Conservation (phyloP, 2,113 vertebrate genomes). For the Spizaetus ornatus region DNA sequence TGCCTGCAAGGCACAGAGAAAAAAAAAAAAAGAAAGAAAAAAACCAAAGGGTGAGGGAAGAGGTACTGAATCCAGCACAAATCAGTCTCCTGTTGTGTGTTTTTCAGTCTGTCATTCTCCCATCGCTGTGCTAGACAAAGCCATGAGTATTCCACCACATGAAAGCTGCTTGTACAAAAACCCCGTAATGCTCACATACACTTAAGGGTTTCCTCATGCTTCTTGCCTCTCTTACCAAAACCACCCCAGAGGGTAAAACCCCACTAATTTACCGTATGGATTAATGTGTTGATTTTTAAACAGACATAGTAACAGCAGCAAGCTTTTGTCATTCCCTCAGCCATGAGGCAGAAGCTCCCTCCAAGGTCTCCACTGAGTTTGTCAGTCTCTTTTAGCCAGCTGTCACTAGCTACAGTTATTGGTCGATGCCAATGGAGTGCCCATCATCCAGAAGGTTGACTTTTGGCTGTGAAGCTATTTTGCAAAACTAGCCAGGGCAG, state of each 20-base stretch:
- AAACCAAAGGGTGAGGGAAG: neutral
- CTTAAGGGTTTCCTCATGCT: neutral
- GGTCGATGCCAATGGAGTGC: neutral
- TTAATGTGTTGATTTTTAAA: accelerated
- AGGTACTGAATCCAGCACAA: neutral
- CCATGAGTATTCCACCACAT: neutral
- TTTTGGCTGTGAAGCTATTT: neutral
- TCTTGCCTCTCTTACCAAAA: neutral
- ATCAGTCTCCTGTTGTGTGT: neutral
- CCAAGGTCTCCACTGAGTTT: neutral
- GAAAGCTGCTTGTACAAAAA: neutral
- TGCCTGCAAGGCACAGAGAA: conserved; percentile 74
- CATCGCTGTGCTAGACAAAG: neutral
- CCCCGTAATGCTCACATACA: neutral
- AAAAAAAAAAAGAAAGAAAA: too few species aligned
- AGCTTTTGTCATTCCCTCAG: neutral
- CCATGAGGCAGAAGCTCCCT: neutral
- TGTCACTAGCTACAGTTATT: neutral
- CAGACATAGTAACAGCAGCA: neutral
- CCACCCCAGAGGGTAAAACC: neutral
- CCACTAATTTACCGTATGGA: neutral
- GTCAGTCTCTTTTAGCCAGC: neutral
- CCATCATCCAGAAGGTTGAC: neutral
- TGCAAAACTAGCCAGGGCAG: neutral
- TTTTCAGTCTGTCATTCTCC: neutral